These are phyloP conservation scores for Xiphorhynchus elegans DNA, from an alignment of 2,113 vertebrate genomes.

Conservation along the genomic window DNA sequence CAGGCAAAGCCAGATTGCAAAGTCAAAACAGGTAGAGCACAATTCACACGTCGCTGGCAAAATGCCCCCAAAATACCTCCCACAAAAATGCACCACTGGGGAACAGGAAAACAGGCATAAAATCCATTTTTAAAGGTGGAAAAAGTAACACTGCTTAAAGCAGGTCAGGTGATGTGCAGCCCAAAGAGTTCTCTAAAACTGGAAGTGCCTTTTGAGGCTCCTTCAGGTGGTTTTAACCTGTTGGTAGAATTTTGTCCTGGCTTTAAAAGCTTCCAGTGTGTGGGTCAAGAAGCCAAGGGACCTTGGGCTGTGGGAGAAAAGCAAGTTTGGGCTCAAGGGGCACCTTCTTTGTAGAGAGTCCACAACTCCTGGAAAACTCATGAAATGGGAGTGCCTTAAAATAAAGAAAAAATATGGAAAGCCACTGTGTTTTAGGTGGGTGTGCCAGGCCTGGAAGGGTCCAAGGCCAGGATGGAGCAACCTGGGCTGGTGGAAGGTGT, in stretches of 20 bases:
- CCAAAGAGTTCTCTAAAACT: background rate
- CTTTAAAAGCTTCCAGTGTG: background rate
- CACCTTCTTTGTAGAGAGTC: background rate
- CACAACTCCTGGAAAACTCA: background rate
- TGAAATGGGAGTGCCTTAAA: background rate
- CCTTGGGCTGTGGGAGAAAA: background rate
- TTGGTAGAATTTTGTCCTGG: background rate
- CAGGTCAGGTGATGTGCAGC: background rate
- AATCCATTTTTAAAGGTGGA: background rate
- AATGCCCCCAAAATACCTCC: background rate
- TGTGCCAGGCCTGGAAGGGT: background rate
- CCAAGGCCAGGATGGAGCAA: background rate
- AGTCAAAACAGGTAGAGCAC: background rate
- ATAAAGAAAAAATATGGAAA: background rate
- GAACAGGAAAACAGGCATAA: background rate
- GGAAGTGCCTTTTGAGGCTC: background rate
- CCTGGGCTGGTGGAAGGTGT: background rate
- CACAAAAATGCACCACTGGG: background rate
- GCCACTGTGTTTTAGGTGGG: background rate
- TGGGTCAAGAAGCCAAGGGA: background rate
- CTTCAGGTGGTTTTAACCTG: background rate
- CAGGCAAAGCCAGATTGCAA: background rate
- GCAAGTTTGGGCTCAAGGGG: background rate
- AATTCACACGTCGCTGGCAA: background rate
- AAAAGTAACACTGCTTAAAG: rapidly evolving